Evolutionary conservation across 2,888 invertebrate genomes (phyloP).

Genomic region (Smittia aterrima): DNA sequence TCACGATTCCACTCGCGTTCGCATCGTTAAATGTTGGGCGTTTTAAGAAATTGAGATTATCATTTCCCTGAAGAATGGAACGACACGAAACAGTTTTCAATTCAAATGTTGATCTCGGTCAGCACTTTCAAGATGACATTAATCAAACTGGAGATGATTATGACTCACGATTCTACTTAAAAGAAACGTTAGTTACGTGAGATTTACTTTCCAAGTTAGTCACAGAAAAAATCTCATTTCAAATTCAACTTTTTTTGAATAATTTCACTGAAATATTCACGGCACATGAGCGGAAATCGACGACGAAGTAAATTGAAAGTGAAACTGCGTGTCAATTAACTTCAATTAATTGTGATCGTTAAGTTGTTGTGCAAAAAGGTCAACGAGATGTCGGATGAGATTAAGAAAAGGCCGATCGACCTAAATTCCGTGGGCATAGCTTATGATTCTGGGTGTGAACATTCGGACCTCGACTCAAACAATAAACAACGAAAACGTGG

Average conservation of each 20-base stretch:
- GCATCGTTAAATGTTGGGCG: neutral
- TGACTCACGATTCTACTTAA: no score
- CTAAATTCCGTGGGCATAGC: no score
- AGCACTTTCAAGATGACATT: no score
- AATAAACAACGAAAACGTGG: neutral
- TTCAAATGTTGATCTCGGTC: no score
- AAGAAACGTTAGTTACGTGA: no score
- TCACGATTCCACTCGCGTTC: neutral
- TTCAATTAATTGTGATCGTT: conserved; percentile 18
- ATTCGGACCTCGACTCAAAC: no score
- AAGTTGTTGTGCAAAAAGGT: neutral
- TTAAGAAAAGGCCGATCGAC: neutral
- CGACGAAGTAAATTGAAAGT: conserved; percentile 29
- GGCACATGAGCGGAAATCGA: neutral
- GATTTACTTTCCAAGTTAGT: neutral
- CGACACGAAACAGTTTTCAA: no score
- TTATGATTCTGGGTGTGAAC: no score
- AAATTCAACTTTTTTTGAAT: neutral
- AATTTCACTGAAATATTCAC: neutral
- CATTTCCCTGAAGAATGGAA: no score
- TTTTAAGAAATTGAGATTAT: neutral
- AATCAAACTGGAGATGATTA: no score
- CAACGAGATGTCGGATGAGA: neutral
- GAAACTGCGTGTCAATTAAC: conserved; percentile 22
- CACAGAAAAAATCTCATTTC: neutral